These are phyloP conservation scores for Prunella fulvescens DNA, from an alignment of 2,113 vertebrate species.

Conservation along the genomic window DNA sequence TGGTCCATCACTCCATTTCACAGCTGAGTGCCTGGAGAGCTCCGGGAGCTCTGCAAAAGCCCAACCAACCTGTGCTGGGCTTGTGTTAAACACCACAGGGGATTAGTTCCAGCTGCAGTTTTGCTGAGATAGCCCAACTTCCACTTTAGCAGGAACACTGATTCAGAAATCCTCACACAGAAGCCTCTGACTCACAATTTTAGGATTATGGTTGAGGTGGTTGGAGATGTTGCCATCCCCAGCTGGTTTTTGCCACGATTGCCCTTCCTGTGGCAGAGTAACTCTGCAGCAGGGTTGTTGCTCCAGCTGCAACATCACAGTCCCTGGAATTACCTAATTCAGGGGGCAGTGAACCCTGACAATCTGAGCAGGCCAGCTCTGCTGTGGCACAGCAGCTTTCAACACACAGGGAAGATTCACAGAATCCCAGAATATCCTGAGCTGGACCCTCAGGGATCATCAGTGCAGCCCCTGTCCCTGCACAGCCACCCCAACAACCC, in stretches of 20 bases:
- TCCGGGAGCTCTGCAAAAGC: background rate
- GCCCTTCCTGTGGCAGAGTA: background rate
- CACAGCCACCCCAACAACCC: background rate
- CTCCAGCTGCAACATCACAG: background rate
- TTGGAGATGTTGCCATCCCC: background rate
- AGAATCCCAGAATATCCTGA: background rate
- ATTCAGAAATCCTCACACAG: background rate
- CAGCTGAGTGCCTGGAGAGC: background rate
- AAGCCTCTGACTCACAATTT: constrained; percentile 5
- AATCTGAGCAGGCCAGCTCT: background rate
- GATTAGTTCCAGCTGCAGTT: constrained; percentile 55
- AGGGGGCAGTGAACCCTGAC: background rate
- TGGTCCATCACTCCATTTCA: background rate
- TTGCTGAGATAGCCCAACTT: constrained; percentile 25
- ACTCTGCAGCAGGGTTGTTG: background rate
- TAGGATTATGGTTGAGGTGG: background rate
- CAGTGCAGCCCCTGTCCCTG: rapidly evolving
- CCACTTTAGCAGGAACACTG: background rate
- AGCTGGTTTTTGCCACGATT: background rate
- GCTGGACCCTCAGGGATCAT: rapidly evolving
- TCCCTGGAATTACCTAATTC: background rate
- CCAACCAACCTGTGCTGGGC: background rate
- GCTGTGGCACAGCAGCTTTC: background rate
- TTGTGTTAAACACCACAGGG: background rate
- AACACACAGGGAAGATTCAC: background rate